phyloP scores from a whole-genome alignment of 2,797 vertebrate genomes.

The Pelochelys cantorii region DNA sequence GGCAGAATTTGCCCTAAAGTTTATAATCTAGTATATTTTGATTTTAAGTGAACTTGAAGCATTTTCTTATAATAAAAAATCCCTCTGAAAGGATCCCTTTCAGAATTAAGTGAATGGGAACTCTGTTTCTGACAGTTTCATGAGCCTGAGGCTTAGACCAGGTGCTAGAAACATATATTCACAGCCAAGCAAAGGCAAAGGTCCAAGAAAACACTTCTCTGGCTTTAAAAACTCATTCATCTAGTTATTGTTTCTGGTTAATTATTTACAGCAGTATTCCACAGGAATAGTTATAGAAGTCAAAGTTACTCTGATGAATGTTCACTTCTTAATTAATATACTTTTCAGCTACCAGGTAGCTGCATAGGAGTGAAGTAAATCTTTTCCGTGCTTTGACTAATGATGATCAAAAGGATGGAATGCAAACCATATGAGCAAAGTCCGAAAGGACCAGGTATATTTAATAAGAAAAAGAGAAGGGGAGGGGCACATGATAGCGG shows the following conservation, averaged over 20 bases:
- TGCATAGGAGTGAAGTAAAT: conserved; percentile 21
- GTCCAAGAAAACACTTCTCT: conserved; percentile 71
- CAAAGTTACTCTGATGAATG: conserved; percentile 50
- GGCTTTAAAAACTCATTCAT: conserved; percentile 61
- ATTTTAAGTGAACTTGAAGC: background rate
- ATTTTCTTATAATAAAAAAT: background rate
- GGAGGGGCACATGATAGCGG: background rate
- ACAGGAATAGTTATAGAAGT: conserved; percentile 66
- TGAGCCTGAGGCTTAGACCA: conserved; percentile 74
- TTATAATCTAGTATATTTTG: background rate
- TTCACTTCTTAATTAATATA: conserved; percentile 43
- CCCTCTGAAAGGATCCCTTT: background rate
- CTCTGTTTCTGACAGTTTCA: conserved; percentile 67
- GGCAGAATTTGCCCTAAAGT: background rate
- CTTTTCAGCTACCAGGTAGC: background rate
- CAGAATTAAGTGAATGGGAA: background rate
- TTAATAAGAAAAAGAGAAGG: background rate
- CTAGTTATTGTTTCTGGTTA: conserved; percentile 71
- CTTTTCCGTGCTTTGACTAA: background rate
- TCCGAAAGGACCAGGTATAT: background rate
- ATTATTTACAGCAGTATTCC: conserved; percentile 63
- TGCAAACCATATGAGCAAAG: background rate
- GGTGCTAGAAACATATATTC: conserved; percentile 72
- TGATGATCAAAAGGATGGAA: background rate
- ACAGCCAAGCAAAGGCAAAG: conserved; percentile 68